These are phyloP conservation scores for Prionailurus viverrinus DNA, from an alignment of 2,113 vertebrate genomes.

Conservation along the genomic window DNA sequence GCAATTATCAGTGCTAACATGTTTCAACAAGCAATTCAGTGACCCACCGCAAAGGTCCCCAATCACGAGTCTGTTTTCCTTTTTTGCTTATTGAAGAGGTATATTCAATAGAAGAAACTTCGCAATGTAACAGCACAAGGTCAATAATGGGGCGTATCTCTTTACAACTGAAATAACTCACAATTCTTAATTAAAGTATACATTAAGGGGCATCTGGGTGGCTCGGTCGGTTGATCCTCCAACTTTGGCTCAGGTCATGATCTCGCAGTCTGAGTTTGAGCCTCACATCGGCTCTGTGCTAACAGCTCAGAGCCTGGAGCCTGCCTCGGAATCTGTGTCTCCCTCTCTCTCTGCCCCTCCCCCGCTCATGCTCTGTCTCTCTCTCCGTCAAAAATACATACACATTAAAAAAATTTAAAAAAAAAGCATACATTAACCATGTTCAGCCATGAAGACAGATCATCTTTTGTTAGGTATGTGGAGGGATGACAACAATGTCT, in stretches of 20 bases:
- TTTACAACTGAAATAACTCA: background rate
- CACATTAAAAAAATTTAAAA: background rate
- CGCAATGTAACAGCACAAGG: background rate
- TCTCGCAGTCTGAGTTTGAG: no score
- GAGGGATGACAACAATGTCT: background rate
- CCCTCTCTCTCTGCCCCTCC: no score
- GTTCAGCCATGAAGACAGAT: background rate
- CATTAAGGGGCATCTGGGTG: background rate
- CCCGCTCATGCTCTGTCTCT: no score
- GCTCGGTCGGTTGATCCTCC: no score
- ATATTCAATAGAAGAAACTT: background rate
- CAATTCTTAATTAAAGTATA: background rate
- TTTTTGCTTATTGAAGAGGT: background rate
- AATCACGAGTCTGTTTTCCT: background rate
- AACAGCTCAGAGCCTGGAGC: no score
- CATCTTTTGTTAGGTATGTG: background rate
- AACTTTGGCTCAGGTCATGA: no score
- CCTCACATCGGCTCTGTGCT: no score
- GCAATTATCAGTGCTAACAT: background rate
- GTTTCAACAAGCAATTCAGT: background rate
- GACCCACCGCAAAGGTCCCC: background rate
- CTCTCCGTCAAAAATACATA: no score
- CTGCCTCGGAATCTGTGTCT: no score
- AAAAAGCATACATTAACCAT: background rate
- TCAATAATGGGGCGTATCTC: background rate